A percentile compares a stretch with the other conserved stretches of the same genome.
phyloP scores from a whole-genome alignment of 1,140 invertebrate genomes.

The Eurosta solidaginis region DNA sequence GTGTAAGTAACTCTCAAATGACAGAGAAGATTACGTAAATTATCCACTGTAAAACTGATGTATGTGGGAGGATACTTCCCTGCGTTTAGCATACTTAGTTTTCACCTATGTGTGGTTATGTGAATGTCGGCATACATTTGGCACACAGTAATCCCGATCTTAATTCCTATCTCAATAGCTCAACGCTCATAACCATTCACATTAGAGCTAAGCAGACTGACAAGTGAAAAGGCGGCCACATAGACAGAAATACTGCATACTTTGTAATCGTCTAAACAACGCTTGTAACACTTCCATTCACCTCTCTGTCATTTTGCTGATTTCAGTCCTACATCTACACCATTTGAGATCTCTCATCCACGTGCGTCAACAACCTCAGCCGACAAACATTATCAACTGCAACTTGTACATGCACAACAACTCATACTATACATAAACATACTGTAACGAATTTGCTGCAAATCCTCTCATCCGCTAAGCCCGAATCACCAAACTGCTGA shows the following conservation, averaged over 20 bases:
- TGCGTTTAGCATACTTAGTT: background rate
- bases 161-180: background rate
- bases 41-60: background rate
- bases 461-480: too few relatives aligned
- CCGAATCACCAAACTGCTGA: too few relatives aligned
- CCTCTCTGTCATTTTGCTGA: background rate
- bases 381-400: background rate
- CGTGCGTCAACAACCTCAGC: conserved; percentile 29
- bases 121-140: background rate
- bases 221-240: background rate
- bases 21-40: too few relatives aligned
- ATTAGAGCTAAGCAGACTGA: background rate
- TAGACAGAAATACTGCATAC: background rate
- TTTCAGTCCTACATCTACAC: background rate
- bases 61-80: background rate
- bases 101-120: background rate
- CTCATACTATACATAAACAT: too few relatives aligned
- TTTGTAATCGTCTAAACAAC: conserved; percentile 4
- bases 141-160: conserved; percentile 3
- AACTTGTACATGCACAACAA: background rate
- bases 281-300: background rate
- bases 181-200: background rate
- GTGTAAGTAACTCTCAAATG: too few relatives aligned
- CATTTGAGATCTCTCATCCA: background rate
- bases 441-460: too few relatives aligned